These are phyloP conservation scores for Neelides folsomi DNA, from an alignment of 2,888 invertebrate genomes.

Conservation along the genomic window DNA sequence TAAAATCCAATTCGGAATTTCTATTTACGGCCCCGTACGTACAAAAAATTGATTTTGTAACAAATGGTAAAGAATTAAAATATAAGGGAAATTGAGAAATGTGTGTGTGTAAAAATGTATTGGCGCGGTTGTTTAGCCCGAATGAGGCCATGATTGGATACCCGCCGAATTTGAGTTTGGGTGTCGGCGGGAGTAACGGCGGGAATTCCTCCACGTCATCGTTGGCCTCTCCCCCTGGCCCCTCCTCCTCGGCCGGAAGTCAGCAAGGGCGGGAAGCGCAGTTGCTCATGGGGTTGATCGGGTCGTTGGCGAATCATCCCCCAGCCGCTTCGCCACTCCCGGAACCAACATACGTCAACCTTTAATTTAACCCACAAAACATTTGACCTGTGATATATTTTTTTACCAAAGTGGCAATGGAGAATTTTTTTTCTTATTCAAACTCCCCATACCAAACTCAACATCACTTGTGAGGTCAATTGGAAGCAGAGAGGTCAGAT, in stretches of 20 bases:
- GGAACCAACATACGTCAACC: slow-evolving; percentile 87
- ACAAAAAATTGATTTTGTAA: neutral
- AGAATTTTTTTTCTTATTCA: slow-evolving; percentile 18
- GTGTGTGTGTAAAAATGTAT: no score
- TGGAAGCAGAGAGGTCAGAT: slow-evolving; percentile 30
- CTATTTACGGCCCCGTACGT: no score
- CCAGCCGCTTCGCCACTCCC: slow-evolving; percentile 45
- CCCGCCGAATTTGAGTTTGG: no score
- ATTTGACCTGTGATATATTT: slow-evolving; percentile 38
- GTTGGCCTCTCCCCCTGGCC: slow-evolving; percentile 36
- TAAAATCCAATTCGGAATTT: neutral
- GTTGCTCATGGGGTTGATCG: no score
- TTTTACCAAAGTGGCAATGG: slow-evolving; percentile 20
- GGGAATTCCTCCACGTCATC: slow-evolving; percentile 12
- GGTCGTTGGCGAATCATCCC: slow-evolving; percentile 34
- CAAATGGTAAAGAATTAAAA: no score
- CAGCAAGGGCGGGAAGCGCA: slow-evolving; percentile 29
- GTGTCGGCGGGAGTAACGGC: no score
- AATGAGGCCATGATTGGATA: no score
- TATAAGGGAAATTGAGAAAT: no score
- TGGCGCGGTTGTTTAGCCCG: no score
- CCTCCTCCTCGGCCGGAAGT: slow-evolving; percentile 41
- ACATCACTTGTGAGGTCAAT: slow-evolving; percentile 16
- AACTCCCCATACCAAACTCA: slow-evolving; percentile 9
- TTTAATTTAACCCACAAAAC: slow-evolving; percentile 55